Evolutionary conservation across 2,113 vertebrate genomes (phyloP).

Genomic region (Antechinus flavipes): DNA sequence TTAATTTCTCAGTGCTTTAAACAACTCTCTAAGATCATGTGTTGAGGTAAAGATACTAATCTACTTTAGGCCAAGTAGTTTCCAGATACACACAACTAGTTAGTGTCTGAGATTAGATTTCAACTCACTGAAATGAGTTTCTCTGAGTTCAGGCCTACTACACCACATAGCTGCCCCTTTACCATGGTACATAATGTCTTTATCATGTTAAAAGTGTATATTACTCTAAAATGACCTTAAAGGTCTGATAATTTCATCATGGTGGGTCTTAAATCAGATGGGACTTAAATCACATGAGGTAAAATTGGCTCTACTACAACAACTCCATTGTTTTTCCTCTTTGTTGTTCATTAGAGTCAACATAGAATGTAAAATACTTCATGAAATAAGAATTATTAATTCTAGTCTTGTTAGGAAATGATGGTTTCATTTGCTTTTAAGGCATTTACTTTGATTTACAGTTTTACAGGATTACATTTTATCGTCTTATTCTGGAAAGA

Average conservation of each 20-base stretch:
- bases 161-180: not conserved
- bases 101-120: not conserved
- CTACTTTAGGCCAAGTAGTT: not conserved
- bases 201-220: not conserved
- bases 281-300: not conserved
- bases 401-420: not conserved
- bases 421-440: not conserved
- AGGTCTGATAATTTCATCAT: not conserved
- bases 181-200: not conserved
- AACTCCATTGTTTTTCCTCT: not conserved
- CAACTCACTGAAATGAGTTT: not conserved
- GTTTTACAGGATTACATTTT: not conserved
- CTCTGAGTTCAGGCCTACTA: not conserved
- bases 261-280: not conserved
- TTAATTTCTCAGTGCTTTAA: not conserved
- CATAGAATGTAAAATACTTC: not conserved
- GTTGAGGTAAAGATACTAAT: not conserved
- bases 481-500: not conserved
- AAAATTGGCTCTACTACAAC: not conserved
- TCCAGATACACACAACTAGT: not conserved
- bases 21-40: not conserved
- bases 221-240: not conserved
- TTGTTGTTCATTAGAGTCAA: not conserved
- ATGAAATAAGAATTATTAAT: not conserved
- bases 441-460: not conserved